Evolutionary conservation across 2,797 vertebrate genomes (phyloP).

Genomic region (Ara ararauna): DNA sequence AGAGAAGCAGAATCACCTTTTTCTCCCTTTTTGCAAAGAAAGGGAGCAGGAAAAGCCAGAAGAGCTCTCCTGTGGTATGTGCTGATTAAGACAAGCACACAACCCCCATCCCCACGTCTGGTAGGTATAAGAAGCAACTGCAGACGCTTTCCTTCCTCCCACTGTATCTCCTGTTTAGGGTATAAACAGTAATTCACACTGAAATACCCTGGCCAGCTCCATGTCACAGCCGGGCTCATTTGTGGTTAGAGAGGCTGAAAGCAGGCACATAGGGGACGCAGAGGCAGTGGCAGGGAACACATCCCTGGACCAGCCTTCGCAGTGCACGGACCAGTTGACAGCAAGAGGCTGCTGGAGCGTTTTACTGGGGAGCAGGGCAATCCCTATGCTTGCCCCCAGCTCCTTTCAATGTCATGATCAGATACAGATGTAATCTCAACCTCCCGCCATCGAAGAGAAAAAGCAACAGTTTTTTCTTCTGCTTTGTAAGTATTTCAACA

Average conservation of each 20-base stretch:
- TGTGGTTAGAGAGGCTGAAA: neutral
- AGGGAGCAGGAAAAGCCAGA: neutral
- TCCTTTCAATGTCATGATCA: neutral
- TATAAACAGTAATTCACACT: neutral
- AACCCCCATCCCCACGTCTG: neutral
- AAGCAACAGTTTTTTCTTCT: neutral
- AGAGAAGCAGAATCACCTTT: neutral
- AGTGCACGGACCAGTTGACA: accelerated
- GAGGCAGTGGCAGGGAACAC: neutral
- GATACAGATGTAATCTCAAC: neutral
- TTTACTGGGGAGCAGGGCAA: neutral
- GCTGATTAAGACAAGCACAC: neutral
- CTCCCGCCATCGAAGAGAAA: neutral
- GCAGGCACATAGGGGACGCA: neutral
- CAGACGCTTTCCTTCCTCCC: neutral
- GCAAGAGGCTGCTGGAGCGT: neutral
- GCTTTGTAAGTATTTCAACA: neutral
- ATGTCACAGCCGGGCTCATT: neutral
- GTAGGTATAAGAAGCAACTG: neutral
- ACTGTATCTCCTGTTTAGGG: neutral
- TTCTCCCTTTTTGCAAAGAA: neutral
- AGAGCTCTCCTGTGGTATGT: neutral
- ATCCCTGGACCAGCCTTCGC: neutral
- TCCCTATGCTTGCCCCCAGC: neutral
- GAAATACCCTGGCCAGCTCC: accelerated